Base-by-base conservation (phyloP, 2,888 invertebrate species). In the Macaria notata region DNA sequence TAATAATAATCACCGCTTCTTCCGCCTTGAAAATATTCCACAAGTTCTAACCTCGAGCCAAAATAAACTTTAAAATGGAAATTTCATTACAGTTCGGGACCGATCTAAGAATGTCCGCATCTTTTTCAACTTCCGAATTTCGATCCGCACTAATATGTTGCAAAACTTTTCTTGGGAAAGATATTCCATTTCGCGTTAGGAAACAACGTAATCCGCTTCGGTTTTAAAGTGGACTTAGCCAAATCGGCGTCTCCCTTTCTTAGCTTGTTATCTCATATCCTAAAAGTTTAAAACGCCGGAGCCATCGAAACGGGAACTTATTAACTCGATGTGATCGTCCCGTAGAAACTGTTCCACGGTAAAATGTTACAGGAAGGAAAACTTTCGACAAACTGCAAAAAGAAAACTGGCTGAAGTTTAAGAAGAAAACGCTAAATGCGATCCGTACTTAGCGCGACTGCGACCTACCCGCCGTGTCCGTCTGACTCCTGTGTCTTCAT, bases 221-320 rank as follows among this genome's bases (percentile, higher is more conserved):
- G 75, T 82, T 76, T 80, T 82, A 78, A 86, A 84, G 82, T 78
- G 83, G 85, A 84, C 84, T 87, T 86, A 88, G 86, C 85, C 83
- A 84, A 88, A 88, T 88, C 84, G 84, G 83, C 81, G 83, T 83
- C 86, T 84, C 81, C 81, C 81, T 86, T 86, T 85, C 86, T 84
- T 83, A 86, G 84, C 88, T 89, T 88, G 89, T 89, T 91, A 91
- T 90, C 90, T 90, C 85, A 86, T 87, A 89, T 88, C 90, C 90
- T 83, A 90, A 90, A 91, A 91, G 89, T 91, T 91, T 88, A 88
- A 89, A 90, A 90, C 84, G 87, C 82, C 84, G 81, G 78, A 86
- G 88, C 90, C 83, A 90, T 90, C 87, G 85, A 81, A 88, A 84
- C 86, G 81, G 83, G 83, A 91, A 91, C 91, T 90, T 91, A 91